Evolutionary conservation across 2,113 vertebrate genomes (phyloP).

Genomic region (Jacana jacana): DNA sequence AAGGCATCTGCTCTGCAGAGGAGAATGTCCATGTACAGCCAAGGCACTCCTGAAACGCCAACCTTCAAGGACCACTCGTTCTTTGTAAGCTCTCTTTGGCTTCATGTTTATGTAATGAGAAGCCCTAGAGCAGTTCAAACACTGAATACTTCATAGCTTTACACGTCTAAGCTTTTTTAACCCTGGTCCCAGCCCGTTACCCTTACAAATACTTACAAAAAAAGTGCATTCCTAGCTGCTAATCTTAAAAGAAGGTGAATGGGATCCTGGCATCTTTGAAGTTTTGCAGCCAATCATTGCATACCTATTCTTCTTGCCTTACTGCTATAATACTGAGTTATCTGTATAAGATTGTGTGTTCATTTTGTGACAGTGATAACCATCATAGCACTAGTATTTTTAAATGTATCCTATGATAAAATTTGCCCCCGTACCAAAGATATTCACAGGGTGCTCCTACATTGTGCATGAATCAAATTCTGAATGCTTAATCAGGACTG

Average conservation of each 20-base stretch:
- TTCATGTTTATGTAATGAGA: background rate
- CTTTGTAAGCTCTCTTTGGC: constrained; percentile 84
- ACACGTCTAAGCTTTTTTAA: background rate
- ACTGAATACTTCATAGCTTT: constrained; percentile 1
- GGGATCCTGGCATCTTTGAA: background rate
- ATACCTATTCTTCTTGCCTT: background rate
- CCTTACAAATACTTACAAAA: background rate
- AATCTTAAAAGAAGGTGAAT: background rate
- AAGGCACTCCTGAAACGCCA: constrained; percentile 95
- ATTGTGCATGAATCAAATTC: background rate
- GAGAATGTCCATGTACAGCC: constrained; percentile 95
- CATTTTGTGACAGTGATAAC: background rate
- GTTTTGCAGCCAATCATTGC: background rate
- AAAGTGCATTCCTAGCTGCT: background rate
- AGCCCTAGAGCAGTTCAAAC: background rate
- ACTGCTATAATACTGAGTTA: background rate
- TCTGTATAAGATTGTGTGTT: background rate
- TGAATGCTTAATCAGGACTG: background rate
- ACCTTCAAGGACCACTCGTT: constrained; percentile 92
- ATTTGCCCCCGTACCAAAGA: background rate
- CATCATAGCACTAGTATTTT: background rate
- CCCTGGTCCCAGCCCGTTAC: background rate
- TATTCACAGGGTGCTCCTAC: background rate
- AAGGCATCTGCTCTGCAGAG: constrained; percentile 91
- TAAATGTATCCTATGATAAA: background rate